These are phyloP conservation scores for Heliopora coerulea DNA, from an alignment of 92 coral and sea anemone genomes.

Conservation along the genomic window DNA sequence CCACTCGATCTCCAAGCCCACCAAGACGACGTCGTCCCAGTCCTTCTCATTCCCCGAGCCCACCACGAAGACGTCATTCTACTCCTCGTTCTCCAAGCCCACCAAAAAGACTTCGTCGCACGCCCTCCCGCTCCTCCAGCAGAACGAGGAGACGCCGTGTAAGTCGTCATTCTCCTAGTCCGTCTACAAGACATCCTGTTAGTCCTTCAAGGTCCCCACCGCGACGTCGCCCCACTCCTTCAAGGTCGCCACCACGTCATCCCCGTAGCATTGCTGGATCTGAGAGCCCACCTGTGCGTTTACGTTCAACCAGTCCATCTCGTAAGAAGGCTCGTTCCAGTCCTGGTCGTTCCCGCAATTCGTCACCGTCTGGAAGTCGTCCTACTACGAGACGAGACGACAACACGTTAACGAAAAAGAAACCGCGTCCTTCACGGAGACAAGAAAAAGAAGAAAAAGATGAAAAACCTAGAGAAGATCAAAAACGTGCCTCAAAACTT, in stretches of 20 bases:
- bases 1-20: slow-evolving; percentile 19
- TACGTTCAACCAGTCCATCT: not conserved
- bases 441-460: slow-evolving; percentile 14
- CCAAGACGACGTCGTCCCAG: slow-evolving; percentile 13
- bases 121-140: slow-evolving; percentile 19
- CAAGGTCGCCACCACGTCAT: slow-evolving; percentile 31
- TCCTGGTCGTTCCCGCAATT: not conserved
- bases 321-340: not conserved
- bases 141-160: slow-evolving; percentile 23
- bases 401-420: not conserved
- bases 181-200: not conserved
- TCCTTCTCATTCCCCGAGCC: slow-evolving; percentile 27
- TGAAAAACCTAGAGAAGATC: not conserved
- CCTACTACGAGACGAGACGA: not conserved
- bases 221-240: slow-evolving; percentile 31
- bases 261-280: not conserved
- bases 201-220: slow-evolving; percentile 21
- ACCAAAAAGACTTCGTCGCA: slow-evolving; percentile 27
- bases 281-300: too few relatives aligned
- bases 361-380: not conserved
- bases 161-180: not conserved
- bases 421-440: too few relatives aligned
- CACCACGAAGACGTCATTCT: not conserved
- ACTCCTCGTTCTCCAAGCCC: slow-evolving; percentile 33
- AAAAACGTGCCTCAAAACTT: not conserved